Base-by-base conservation (phyloP, 2,113 vertebrate genomes). In the Corythaixoides concolor region DNA sequence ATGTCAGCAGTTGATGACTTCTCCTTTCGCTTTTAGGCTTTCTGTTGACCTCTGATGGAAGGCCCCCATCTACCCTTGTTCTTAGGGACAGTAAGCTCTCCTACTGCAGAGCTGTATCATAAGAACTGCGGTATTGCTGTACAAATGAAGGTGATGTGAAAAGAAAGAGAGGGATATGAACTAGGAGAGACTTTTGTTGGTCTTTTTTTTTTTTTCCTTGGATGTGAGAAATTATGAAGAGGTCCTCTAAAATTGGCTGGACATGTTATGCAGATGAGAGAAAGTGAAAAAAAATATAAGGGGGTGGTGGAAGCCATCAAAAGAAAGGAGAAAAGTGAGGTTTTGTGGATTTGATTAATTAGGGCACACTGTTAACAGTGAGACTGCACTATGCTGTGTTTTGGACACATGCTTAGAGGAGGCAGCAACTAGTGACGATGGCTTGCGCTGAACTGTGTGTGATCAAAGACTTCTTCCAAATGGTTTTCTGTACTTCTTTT, bases 51-150 rank as follows among this genome's bases (percentile, higher is more conserved):
- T 78, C 30, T 76, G 41, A 7, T 75, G 43, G 39, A 83, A 56
- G 30, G 19, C 14, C 21, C 9, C 9, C 1, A 3, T 19, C 27
- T 32, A 9, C 11, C 28, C 14, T 52, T 43, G 5, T 60, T 89
- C 33, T 89, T 23, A 2, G 12, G 53, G 15, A 11, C 21, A 35
- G 7, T 13, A 24, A 45, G 62, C 32, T 68, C 11, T 72, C 12
- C 20, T 56, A 6, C 13, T 20, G 23, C 3, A 0, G 15, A 2
- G 59, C 62, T 33, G 26, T 72, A 3, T 69, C 5, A 1, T 27
- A n/a, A 59, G 4, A 67, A 10, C 24, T 49, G 45, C 30, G 49
- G 7, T 49, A 8, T 6, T 62, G 39, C 39, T 73, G 22, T 66
- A n/a, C 13, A 59, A 64, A 27, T 18, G 33, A 16, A 60, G 13